Conservation (phyloP, 2,113 vertebrate species). For the Zeus faber region DNA sequence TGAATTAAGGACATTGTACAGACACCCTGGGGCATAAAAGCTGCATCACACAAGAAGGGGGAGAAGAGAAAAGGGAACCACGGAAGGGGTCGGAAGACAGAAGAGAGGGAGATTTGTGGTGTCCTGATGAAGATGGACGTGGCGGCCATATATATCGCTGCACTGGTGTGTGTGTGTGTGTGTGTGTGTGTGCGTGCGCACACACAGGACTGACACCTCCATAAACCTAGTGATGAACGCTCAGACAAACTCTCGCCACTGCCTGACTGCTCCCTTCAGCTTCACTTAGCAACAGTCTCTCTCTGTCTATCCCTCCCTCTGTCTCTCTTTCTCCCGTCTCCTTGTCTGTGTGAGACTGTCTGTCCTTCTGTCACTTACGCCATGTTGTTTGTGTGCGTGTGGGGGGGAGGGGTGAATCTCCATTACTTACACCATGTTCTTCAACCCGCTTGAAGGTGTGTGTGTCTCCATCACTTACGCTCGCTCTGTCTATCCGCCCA, state of each 20-base stretch:
- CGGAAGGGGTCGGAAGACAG: background rate
- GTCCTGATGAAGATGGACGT: constrained; percentile 37
- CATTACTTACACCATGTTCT: constrained; percentile 75
- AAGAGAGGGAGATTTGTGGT: constrained; percentile 9
- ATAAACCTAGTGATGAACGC: constrained; percentile 95
- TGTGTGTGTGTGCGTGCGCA: constrained; percentile 17
- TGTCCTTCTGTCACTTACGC: constrained; percentile 79
- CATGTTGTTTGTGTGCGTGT: constrained; percentile 5
- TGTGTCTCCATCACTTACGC: constrained; percentile 14
- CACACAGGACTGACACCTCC: constrained; percentile 89
- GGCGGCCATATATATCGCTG: background rate
- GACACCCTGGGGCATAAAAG: too few relatives aligned
- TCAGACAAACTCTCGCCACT: constrained; percentile 90
- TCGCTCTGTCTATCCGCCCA: constrained; percentile 10
- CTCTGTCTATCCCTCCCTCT: too few relatives aligned
- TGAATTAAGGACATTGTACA: too few relatives aligned
- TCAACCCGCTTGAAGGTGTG: constrained; percentile 31
- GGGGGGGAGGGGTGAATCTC: constrained; percentile 19
- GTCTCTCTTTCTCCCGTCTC: constrained; percentile 41
- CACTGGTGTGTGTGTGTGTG: background rate
- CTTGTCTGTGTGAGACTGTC: constrained; percentile 61
- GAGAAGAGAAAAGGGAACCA: too few relatives aligned
- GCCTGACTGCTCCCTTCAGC: constrained; percentile 90
- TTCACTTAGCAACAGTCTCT: constrained; percentile 78
- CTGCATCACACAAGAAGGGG: too few relatives aligned